phyloP scores from a whole-genome alignment of 2,797 vertebrate genomes.

The Buceros bicornis region DNA sequence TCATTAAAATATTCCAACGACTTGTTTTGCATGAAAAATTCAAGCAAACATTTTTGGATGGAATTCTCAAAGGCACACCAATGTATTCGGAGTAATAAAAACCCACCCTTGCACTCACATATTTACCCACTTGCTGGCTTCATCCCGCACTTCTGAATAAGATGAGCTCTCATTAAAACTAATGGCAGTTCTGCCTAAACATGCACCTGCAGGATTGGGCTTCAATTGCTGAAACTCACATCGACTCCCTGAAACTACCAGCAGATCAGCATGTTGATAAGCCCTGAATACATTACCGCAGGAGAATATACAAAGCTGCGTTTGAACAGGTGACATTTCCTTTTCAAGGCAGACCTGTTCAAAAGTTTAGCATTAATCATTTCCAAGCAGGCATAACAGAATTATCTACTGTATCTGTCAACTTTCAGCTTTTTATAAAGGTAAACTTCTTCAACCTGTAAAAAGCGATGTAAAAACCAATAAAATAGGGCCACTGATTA shows the following conservation, averaged over 20 bases:
- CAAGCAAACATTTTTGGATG: neutral
- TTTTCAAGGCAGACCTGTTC: slow-evolving; percentile 68
- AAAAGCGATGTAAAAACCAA: slow-evolving; percentile 50
- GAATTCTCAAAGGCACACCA: slow-evolving; percentile 27
- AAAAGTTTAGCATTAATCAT: slow-evolving; percentile 75
- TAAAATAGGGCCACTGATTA: slow-evolving; percentile 54
- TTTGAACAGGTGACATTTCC: slow-evolving; percentile 80
- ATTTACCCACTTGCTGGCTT: slow-evolving; percentile 37
- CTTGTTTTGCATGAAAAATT: slow-evolving; percentile 20
- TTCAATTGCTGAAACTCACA: slow-evolving; percentile 70
- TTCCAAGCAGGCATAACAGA: slow-evolving; percentile 62
- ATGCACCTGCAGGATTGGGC: slow-evolving; percentile 65
- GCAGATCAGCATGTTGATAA: slow-evolving; percentile 71
- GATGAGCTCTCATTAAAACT: slow-evolving; percentile 58
- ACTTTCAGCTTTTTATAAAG: slow-evolving; percentile 52
- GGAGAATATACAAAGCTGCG: slow-evolving; percentile 71
- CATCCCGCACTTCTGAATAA: slow-evolving; percentile 39
- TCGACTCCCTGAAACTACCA: slow-evolving; percentile 69
- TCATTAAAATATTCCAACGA: neutral
- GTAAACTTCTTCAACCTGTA: slow-evolving; percentile 50
- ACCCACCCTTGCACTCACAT: neutral
- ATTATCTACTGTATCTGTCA: slow-evolving; percentile 69
- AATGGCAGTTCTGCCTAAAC: slow-evolving; percentile 68
- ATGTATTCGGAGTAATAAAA: slow-evolving; percentile 26
- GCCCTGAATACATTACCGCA: slow-evolving; percentile 53